phyloP scores from a whole-genome alignment of 1,140 invertebrate species.

The Asobara japonica region DNA sequence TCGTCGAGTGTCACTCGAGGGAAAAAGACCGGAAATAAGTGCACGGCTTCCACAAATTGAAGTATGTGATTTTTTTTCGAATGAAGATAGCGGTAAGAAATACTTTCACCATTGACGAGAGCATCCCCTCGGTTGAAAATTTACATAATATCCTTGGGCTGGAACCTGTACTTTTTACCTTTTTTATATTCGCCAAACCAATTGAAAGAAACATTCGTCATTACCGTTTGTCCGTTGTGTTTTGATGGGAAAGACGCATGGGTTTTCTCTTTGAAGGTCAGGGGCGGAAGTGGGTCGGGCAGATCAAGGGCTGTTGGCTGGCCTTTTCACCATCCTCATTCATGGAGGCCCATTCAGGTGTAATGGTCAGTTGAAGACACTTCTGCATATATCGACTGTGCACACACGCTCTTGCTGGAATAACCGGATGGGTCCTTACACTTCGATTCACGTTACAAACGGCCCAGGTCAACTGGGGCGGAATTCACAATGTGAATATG shows the following conservation, averaged over 20 bases:
- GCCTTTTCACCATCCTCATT: slow-evolving; percentile 57
- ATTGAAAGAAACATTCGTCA: slow-evolving; percentile 52
- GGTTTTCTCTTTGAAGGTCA: slow-evolving; percentile 47
- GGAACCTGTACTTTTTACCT: background rate
- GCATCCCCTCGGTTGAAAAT: background rate
- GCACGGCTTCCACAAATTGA: background rate
- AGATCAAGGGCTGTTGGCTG: slow-evolving; percentile 59
- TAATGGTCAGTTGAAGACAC: slow-evolving; percentile 66
- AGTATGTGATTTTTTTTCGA: background rate
- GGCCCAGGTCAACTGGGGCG: slow-evolving; percentile 3
- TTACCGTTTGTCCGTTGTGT: slow-evolving; percentile 54
- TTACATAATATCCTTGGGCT: background rate
- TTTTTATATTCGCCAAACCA: background rate
- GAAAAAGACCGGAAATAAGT: background rate
- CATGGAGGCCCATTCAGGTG: slow-evolving; percentile 57
- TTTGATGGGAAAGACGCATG: slow-evolving; percentile 28
- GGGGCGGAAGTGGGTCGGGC: slow-evolving; percentile 64
- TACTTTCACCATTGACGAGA: no score
- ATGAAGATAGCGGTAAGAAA: background rate
- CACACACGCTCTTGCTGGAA: background rate
- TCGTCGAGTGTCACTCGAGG: background rate
- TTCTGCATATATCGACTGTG: slow-evolving; percentile 42
- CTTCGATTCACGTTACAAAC: background rate
- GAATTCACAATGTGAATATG: slow-evolving; percentile 16
- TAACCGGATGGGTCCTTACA: slow-evolving; percentile 8